A percentile compares a stretch with the other conserved stretches of the same genome.
Evolutionary conservation across 2,888 invertebrate species (phyloP).

Genomic region (Drosophila aldrichi): DNA sequence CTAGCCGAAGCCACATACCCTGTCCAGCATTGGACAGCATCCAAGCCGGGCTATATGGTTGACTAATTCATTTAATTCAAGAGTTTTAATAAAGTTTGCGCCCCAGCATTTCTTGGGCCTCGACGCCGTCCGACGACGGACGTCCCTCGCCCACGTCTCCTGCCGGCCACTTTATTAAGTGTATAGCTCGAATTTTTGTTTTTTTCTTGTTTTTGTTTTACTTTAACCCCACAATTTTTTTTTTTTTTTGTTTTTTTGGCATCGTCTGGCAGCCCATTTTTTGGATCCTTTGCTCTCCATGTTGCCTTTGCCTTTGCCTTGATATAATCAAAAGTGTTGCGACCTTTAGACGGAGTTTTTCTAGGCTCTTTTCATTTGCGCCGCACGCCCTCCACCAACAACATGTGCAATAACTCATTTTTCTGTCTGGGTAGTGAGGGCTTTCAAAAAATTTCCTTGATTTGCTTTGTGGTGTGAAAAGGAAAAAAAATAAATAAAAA

Average conservation of each 20-base stretch:
- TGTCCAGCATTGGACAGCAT: constrained; percentile 36
- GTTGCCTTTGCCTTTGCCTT: constrained; percentile 27
- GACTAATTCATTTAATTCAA: constrained; percentile 81
- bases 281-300: constrained; percentile 23
- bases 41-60: constrained; percentile 77
- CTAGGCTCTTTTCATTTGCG: constrained; percentile 34
- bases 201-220: no score
- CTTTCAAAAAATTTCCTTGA: constrained; percentile 76
- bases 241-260: no score
- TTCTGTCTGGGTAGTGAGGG: constrained; percentile 48
- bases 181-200: constrained; percentile 65
- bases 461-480: constrained; percentile 80
- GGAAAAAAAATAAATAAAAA: no score
- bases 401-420: constrained; percentile 79
- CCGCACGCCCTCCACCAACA: neutral
- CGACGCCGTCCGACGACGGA: constrained; percentile 15
- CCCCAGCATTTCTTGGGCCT: constrained; percentile 66
- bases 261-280: constrained; percentile 58
- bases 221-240: constrained; percentile 29
- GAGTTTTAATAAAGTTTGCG: constrained; percentile 80
- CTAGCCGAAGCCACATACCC: constrained; percentile 49
- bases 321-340: constrained; percentile 79
- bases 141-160: neutral
- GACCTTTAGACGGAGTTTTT: constrained; percentile 55
- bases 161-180: constrained; percentile 74